Conservation (phyloP, 35 echinoderm and acorn worm genomes). For the Stichopus chloronotus region DNA sequence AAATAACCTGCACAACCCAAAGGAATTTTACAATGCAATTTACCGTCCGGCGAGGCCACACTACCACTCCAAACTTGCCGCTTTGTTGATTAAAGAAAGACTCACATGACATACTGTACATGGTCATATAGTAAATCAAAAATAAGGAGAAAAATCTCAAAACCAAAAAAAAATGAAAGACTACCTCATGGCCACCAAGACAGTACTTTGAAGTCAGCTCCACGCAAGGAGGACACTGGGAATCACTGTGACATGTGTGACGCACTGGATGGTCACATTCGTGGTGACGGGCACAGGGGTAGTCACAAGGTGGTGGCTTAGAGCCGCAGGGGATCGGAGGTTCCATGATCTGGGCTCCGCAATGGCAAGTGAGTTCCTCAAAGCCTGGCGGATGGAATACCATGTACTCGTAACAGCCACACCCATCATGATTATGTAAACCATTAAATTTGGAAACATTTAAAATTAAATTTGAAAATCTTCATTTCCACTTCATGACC, state of each 20-base stretch:
- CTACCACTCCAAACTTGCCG: too few relatives aligned
- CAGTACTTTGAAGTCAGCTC: constrained; percentile 83
- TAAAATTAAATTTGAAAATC: background rate
- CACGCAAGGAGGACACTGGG: constrained; percentile 85
- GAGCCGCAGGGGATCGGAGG: constrained; percentile 92
- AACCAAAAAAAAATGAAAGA: background rate
- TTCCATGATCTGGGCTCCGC: constrained; percentile 76
- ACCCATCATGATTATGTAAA: background rate
- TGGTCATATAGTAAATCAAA: background rate
- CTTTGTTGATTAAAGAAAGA: too few relatives aligned
- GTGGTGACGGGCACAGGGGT: constrained; percentile 73
- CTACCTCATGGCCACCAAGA: constrained; percentile 90
- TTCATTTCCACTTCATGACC: too few relatives aligned
- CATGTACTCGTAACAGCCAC: background rate
- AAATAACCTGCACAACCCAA: too few relatives aligned
- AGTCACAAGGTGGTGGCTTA: constrained; percentile 70
- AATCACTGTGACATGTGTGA: constrained; percentile 87
- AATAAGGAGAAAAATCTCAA: background rate
- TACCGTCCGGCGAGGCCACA: too few relatives aligned
- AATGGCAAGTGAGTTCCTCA: constrained; percentile 93
- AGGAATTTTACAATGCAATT: too few relatives aligned
- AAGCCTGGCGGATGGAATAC: constrained; percentile 68
- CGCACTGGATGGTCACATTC: constrained; percentile 84
- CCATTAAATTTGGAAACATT: too few relatives aligned
- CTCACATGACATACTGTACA: background rate